Evolutionary conservation across 2,113 vertebrate species (phyloP).

Genomic region (Ranitomeya variabilis): DNA sequence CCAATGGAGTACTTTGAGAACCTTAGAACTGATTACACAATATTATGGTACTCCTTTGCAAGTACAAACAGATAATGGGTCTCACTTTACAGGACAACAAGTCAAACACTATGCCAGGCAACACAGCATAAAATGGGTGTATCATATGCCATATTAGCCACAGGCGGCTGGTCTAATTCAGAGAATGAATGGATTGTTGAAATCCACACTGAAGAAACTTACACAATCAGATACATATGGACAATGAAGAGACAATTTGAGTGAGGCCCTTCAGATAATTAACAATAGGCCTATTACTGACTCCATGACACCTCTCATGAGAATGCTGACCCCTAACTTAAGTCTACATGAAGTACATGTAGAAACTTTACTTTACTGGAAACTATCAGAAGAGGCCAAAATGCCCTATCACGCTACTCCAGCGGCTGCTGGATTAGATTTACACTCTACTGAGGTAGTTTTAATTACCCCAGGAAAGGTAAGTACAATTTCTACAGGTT

Average conservation of each 20-base stretch:
- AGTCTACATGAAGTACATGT: too few relatives aligned
- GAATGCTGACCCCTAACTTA: background rate
- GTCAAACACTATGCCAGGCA: background rate
- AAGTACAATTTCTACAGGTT: too few relatives aligned
- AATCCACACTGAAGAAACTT: background rate
- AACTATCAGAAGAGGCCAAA: too few relatives aligned
- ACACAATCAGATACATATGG: too few relatives aligned
- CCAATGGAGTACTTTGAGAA: background rate
- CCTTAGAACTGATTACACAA: background rate
- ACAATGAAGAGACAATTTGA: background rate
- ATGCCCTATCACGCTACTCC: too few relatives aligned
- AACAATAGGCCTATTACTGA: background rate
- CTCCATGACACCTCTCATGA: background rate
- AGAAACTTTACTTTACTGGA: too few relatives aligned
- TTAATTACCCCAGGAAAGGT: too few relatives aligned
- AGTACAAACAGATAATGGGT: background rate
- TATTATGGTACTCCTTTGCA: background rate
- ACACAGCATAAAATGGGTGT: background rate
- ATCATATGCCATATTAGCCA: constrained; percentile 23
- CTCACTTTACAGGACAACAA: background rate
- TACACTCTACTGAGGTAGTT: too few relatives aligned
- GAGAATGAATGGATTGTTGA: constrained; percentile 8
- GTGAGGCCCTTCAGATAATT: background rate
- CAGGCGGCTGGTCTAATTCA: constrained; percentile 31
- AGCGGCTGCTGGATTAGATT: too few relatives aligned